Conservation (phyloP, 2,797 vertebrate genomes). For the Poecilia velifera region DNA sequence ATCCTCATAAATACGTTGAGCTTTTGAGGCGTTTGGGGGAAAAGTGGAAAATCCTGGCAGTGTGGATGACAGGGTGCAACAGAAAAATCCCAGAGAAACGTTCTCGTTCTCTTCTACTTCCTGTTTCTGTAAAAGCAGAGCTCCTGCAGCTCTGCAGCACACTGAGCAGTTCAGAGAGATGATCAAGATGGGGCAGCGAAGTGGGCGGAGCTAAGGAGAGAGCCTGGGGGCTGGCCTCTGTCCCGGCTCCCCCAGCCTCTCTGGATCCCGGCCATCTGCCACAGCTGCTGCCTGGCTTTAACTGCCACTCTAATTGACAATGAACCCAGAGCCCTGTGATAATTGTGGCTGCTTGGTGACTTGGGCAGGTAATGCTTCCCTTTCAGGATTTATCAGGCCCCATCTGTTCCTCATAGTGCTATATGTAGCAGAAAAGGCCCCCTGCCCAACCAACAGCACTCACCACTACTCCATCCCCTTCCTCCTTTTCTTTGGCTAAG, state of each 20-base stretch:
- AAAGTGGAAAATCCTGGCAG: neutral
- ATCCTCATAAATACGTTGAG: neutral
- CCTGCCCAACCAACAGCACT: conserved; percentile 68
- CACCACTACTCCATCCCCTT: conserved; percentile 57
- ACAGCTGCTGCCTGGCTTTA: conserved; percentile 90
- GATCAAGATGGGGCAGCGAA: conserved; percentile 48
- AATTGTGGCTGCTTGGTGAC: conserved; percentile 88
- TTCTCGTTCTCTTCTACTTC: neutral
- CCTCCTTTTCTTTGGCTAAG: conserved; percentile 39
- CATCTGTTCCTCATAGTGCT: conserved; percentile 85
- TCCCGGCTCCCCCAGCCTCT: conserved; percentile 86
- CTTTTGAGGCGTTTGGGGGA: neutral
- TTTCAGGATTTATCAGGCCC: conserved; percentile 90
- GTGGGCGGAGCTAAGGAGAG: conserved; percentile 66
- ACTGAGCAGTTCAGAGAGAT: conserved; percentile 41
- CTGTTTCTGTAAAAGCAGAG: conserved; percentile 11
- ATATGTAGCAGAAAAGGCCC: conserved; percentile 78
- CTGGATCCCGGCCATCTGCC: conserved; percentile 95
- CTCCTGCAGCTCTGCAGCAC: conserved; percentile 45
- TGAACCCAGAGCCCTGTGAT: conserved; percentile 90
- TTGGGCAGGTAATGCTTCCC: conserved; percentile 91
- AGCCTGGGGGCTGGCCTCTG: conserved; percentile 85
- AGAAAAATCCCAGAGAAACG: neutral
- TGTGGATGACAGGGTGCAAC: neutral
- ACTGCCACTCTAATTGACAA: conserved; percentile 94